These are phyloP conservation scores for Erinaceus europaeus DNA, from an alignment of 2,113 vertebrate species.

Conservation along the genomic window DNA sequence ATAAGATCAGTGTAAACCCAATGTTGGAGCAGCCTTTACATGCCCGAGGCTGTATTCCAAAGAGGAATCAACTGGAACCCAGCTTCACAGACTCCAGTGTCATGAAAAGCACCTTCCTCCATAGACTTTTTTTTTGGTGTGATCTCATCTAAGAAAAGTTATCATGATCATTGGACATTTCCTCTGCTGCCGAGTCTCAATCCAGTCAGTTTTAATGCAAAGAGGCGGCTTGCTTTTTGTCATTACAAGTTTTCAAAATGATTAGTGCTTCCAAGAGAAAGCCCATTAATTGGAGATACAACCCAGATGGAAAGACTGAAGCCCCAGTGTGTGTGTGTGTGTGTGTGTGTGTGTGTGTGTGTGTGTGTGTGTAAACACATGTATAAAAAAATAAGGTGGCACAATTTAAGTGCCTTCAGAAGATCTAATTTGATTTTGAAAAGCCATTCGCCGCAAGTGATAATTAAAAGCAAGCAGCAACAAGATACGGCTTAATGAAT, in stretches of 20 bases:
- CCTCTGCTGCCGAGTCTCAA: conserved; percentile 59
- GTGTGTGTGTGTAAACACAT: too few relatives aligned
- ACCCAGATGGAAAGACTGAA: conserved; percentile 57
- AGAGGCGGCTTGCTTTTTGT: conserved; percentile 61
- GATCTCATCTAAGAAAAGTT: conserved; percentile 55
- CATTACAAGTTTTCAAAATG: conserved; percentile 55
- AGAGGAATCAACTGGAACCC: conserved; percentile 21
- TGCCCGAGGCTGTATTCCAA: conserved; percentile 12
- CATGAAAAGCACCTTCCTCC: conserved; percentile 30
- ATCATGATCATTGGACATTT: conserved; percentile 61
- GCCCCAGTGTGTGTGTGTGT: conserved; percentile 40
- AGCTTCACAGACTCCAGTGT: conserved; percentile 46
- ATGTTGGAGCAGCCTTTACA: conserved; percentile 22
- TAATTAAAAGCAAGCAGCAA: conserved; percentile 56
- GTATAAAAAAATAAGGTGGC: conserved; percentile 50
- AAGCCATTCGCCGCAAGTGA: conserved; percentile 57
- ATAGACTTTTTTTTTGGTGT: not conserved
- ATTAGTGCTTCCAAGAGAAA: conserved; percentile 60
- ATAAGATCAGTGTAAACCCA: conserved; percentile 69
- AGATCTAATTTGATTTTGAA: conserved; percentile 72
- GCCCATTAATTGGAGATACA: conserved; percentile 61
- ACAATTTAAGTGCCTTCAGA: conserved; percentile 67
- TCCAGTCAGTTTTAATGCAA: conserved; percentile 69
- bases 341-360: too few relatives aligned
- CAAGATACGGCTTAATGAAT: conserved; percentile 59